phyloP scores from a whole-genome alignment of 2,888 invertebrate species.

The Polietes domitor region DNA sequence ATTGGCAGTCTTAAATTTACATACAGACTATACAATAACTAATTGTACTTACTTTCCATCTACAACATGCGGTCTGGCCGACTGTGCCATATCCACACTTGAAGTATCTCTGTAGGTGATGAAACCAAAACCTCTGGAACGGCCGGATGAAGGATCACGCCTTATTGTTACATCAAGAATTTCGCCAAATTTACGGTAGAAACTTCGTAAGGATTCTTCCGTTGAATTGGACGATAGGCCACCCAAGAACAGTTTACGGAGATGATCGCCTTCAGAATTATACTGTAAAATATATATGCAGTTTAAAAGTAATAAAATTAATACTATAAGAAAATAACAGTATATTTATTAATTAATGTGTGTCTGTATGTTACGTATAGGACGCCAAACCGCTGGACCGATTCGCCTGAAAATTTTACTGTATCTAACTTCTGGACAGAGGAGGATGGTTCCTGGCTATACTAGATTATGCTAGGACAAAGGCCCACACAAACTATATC shows the following conservation, averaged over 20 bases:
- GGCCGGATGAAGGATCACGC: constrained; percentile 77
- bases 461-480: too few relatives aligned
- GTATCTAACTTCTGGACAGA: too few relatives aligned
- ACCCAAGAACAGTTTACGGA: constrained; percentile 78
- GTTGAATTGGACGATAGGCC: constrained; percentile 76
- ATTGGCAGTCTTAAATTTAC: not conserved
- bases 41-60: constrained; percentile 82
- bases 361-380: too few relatives aligned
- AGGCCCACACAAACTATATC: too few relatives aligned
- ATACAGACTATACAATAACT: too few relatives aligned
- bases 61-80: constrained; percentile 74
- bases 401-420: too few relatives aligned
- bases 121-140: constrained; percentile 78
- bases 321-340: too few relatives aligned
- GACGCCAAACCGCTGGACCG: too few relatives aligned
- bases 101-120: constrained; percentile 73
- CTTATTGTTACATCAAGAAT: constrained; percentile 77
- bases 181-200: constrained; percentile 75
- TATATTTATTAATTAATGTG: too few relatives aligned
- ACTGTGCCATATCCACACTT: constrained; percentile 76
- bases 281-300: too few relatives aligned
- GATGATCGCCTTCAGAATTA: constrained; percentile 71
- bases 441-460: too few relatives aligned
- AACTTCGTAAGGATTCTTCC: constrained; percentile 73
- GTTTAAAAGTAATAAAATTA: too few relatives aligned